A percentile compares a stretch with the other conserved stretches of the same genome.
phyloP scores from a whole-genome alignment of 1,140 invertebrate genomes.

The Ostrea denselamellosa region DNA sequence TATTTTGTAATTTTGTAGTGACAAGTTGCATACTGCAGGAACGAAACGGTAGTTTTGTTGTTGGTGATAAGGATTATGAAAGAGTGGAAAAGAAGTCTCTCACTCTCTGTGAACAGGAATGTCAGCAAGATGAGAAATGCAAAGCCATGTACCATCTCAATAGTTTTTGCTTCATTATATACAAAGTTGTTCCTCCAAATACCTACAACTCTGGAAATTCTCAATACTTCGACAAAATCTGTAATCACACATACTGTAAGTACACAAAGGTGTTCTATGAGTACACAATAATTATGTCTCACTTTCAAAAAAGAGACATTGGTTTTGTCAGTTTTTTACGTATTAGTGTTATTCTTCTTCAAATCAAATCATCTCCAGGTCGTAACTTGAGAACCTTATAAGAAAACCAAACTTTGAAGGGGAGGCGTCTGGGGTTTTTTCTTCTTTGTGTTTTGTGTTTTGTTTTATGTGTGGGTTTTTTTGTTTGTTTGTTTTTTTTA shows the following conservation, averaged over 20 bases:
- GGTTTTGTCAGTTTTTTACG: no score
- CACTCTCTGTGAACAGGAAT: not conserved
- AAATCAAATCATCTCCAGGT: not conserved
- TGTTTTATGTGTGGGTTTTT: no score
- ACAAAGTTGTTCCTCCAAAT: not conserved
- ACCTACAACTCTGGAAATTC: not conserved
- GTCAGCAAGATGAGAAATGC: not conserved
- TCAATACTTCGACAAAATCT: not conserved
- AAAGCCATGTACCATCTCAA: not conserved
- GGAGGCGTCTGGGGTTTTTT: no score
- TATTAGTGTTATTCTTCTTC: not conserved
- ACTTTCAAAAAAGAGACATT: no score
- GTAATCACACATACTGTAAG: conserved; percentile 1
- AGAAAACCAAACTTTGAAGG: no score
- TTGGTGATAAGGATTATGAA: not conserved
- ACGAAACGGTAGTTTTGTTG: not conserved
- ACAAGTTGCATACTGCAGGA: not conserved
- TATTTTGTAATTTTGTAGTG: no score
- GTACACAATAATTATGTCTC: no score
- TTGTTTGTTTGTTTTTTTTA: no score
- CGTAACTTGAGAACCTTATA: no score
- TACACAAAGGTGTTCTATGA: not conserved
- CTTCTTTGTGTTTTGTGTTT: no score
- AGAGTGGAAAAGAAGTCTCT: not conserved
- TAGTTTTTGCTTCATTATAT: not conserved